A percentile compares a stretch with the other conserved stretches of the same genome.
phyloP scores from a whole-genome alignment of 1,140 invertebrate genomes.

The Babylonia areolata region DNA sequence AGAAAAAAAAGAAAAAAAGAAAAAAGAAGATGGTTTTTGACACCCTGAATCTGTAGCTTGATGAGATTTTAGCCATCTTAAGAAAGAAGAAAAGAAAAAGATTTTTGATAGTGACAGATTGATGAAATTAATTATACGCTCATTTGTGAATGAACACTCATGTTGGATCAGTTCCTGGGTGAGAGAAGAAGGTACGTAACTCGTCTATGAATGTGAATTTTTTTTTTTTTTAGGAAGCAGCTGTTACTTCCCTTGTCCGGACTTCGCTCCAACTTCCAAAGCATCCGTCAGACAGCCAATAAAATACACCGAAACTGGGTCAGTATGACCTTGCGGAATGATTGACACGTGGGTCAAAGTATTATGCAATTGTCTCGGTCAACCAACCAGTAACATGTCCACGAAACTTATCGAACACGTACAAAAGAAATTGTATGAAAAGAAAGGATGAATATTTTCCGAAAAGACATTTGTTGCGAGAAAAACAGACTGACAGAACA shows the following conservation, averaged over 20 bases:
- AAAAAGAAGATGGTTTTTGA: too few relatives aligned
- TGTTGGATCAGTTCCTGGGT: too few relatives aligned
- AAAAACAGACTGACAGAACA: not conserved
- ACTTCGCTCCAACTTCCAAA: not conserved
- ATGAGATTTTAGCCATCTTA: too few relatives aligned
- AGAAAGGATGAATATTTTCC: not conserved
- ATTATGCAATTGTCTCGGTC: slow-evolving; percentile 26
- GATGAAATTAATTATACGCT: too few relatives aligned
- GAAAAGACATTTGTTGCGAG: too few relatives aligned
- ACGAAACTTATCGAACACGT: not conserved
- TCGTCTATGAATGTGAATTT: not conserved
- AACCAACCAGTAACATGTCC: not conserved
- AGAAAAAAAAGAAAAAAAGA: too few relatives aligned
- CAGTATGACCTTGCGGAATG: slow-evolving; percentile 32
- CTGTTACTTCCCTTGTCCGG: not conserved
- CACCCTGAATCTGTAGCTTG: too few relatives aligned
- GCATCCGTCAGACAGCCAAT: slow-evolving; percentile 2
- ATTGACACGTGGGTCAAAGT: slow-evolving; percentile 32
- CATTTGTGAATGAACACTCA: too few relatives aligned
- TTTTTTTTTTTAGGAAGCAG: not conserved
- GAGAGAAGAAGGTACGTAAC: too few relatives aligned
- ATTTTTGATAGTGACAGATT: too few relatives aligned
- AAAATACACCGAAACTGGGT: slow-evolving; percentile 26
- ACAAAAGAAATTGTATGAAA: not conserved
- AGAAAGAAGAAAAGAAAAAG: too few relatives aligned